Evolutionary conservation across 2,113 vertebrate species (phyloP), one percentile per base, ranked within the genome.

Genomic region (Sinocyclocheilus rhinocerous): DNA sequence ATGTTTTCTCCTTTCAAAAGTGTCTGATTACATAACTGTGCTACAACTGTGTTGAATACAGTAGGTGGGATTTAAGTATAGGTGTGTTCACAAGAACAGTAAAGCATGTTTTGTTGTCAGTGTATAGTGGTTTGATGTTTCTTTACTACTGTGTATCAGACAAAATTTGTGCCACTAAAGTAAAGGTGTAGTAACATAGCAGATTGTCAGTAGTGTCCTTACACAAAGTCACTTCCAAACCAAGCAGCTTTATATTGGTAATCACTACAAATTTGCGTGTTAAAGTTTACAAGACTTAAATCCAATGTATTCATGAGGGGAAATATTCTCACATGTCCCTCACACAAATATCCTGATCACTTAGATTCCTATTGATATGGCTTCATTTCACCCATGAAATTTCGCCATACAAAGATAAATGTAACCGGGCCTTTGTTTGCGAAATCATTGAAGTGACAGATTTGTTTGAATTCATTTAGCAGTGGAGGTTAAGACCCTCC

Each of bases 21-120:
- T 67, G 63, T 26, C 61, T 69, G 61, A 67, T 81, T 67, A 52
- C 75, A 77, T 77, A 33, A 55, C 75, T 26, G 52, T 80, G 22
- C 5, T 24, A n/a, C 76, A n/a, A n/a, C 10, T 59, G 29, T 36
- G 20, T 39, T 65, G 36, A 48, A 81, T 8, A 6, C 42, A 6
- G 6, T 26, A 15, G 6, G 39, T 67, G 69, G 33, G 67, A 33
- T 70, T 20, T 70, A 70, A 39, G 36, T 20, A 69, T 48, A 3
- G 4, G 45, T 69, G 15, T 33, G 8, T 20, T 26, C 3, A 80
- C 55, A 80, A 15, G 10, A 36, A 39, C 29, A 39, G 7, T 50
- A 50, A 50, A 76, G 42, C 69, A 36, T 11, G 57, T 20, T 52
- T 48, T 63, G 57, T 45, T 45, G 22, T 81, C 29, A 78, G 76